phyloP scores from a whole-genome alignment of 2,888 invertebrate species.

The Diarsia rubi region DNA sequence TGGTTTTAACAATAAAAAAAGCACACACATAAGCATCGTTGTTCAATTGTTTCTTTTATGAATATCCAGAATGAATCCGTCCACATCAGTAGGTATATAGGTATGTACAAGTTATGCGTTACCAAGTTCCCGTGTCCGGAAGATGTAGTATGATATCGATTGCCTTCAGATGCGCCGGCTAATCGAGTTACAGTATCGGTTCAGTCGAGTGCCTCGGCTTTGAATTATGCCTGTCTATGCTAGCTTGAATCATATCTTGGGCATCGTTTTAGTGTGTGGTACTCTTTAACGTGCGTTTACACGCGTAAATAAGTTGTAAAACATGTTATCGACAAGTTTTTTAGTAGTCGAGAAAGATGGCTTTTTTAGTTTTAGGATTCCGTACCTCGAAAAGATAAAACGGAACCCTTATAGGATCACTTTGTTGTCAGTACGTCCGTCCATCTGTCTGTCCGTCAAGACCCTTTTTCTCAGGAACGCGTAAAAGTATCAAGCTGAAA shows the following conservation, averaged over 20 bases:
- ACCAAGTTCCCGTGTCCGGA: slow-evolving; percentile 27
- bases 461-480: no score
- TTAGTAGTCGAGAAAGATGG: neutral
- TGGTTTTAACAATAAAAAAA: neutral
- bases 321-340: neutral
- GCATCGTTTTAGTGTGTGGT: slow-evolving; percentile 24
- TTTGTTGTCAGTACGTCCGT: no score
- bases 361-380: no score
- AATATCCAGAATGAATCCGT: neutral
- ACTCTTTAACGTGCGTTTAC: slow-evolving; percentile 1
- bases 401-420: no score
- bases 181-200: slow-evolving; percentile 69
- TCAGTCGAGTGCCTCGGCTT: slow-evolving; percentile 61
- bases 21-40: neutral
- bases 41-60: neutral
- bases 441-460: no score
- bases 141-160: slow-evolving; percentile 62
- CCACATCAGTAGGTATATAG: neutral
- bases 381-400: no score
- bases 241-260: slow-evolving; percentile 49
- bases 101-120: neutral
- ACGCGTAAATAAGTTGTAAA: neutral
- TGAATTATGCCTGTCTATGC: slow-evolving; percentile 55
- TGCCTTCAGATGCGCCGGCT: slow-evolving; percentile 64
- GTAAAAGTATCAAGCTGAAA: no score